Base-by-base conservation (phyloP, 2,797 vertebrate species). In the Lithobates sylvaticus region DNA sequence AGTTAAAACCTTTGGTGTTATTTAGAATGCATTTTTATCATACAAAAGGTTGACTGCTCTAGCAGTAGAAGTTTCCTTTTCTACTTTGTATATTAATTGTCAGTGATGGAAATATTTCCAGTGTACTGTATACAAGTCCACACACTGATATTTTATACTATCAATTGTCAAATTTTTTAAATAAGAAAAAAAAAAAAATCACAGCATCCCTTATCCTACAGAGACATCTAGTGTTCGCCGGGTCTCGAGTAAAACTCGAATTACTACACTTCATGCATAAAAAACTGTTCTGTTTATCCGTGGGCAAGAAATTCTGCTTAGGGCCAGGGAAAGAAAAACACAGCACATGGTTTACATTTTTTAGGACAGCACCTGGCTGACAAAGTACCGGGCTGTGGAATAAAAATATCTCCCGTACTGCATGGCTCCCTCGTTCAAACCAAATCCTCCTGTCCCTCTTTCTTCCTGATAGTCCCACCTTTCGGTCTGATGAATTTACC, bases 161-260 rank as follows among this genome's bases (percentile, higher is more conserved):
- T 67, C 12, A 10, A n/a, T 58, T 18, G n/a, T 26, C 32, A 39
- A 36, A 72, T 34, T 4, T 54, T 32, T 42, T 23, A 61, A 18
- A 58, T 44, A 72, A 74, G 26, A 26, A 61, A 42, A 8, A 26
- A 61, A 34, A 42, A 8, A n/a, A 65, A 18, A 78, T 47, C n/a
- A 34, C 29, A 39, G 27, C 47, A 87, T 84, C 21, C 32, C 68
- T 84, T 65, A 77, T 84, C 81, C 86, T 80, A 61, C 81, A 84
- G 76, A 69, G 86, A 87, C 86, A 87, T 84, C 86, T 87, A 87
- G 86, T 84, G 86, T 78, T 82, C 79, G 79, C 16, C 34, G n/a
- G 21, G 42, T 27, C 42, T 5, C 4, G 21, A 34, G n/a, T 21
- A 74, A 44, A n/a, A 16, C 9, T 12, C 3, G 0, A 2, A 67